Evolutionary conservation across 1,140 invertebrate genomes (phyloP).

Genomic region (Stegodyphus dumicola): DNA sequence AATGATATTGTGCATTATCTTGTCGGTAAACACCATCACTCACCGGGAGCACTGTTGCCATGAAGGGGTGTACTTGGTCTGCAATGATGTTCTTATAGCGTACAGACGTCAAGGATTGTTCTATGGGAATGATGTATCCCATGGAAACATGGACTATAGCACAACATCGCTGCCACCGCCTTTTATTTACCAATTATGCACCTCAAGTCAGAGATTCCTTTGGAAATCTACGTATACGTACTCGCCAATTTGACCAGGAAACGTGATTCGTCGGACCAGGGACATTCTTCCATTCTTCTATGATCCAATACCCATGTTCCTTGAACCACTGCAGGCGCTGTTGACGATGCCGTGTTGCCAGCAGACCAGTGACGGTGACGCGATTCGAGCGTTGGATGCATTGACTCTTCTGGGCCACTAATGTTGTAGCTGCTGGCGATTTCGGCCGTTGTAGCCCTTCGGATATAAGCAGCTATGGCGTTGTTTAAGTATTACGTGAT

Average conservation of each 20-base stretch:
- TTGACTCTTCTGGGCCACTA: neutral
- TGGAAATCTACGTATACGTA: neutral
- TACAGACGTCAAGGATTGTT: neutral
- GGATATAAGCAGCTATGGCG: too few species aligned
- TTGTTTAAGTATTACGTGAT: too few species aligned
- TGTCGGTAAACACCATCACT: neutral
- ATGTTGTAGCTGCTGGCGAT: neutral
- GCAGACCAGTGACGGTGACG: too few species aligned
- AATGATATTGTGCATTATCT: neutral
- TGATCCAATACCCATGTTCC: neutral
- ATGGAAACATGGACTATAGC: neutral
- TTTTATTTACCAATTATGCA: neutral
- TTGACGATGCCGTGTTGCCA: neutral
- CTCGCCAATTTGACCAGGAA: neutral
- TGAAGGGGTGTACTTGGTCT: neutral
- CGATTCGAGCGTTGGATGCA: neutral
- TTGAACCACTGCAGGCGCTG: neutral
- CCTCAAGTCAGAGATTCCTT: neutral
- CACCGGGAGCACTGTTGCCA: neutral
- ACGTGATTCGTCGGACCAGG: neutral
- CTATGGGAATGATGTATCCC: neutral
- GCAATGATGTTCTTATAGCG: neutral
- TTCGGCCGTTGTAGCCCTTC: neutral
- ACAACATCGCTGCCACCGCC: neutral
- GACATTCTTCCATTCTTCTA: neutral